A percentile compares a stretch with the other conserved stretches of the same genome.
These are phyloP conservation scores for Dicentrarchus labrax DNA, from an alignment of 2,113 vertebrate genomes.

Conservation along the genomic window DNA sequence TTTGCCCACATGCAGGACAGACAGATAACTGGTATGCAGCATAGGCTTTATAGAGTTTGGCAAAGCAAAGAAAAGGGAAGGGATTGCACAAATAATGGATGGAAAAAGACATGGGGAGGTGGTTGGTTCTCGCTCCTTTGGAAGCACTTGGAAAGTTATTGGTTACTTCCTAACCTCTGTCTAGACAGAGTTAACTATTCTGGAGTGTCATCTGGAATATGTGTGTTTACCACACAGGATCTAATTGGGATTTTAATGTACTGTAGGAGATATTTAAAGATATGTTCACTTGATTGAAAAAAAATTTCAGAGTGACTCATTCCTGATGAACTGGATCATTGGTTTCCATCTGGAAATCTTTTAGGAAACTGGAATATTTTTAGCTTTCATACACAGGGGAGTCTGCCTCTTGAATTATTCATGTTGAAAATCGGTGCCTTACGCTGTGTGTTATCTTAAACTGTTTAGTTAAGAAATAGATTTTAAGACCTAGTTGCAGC, in stretches of 20 bases:
- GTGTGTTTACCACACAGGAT: constrained; percentile 40
- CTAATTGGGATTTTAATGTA: constrained; percentile 48
- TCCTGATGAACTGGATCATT: constrained; percentile 55
- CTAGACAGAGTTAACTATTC: constrained; percentile 67
- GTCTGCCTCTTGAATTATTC: constrained; percentile 68
- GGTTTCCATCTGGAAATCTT: constrained; percentile 70
- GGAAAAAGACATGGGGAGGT: constrained; percentile 24
- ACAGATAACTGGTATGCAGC: constrained; percentile 9
- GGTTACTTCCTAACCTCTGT: constrained; percentile 66
- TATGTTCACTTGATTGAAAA: constrained; percentile 46
- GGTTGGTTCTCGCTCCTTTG: constrained; percentile 9
- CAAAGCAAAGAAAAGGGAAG: constrained; percentile 14
- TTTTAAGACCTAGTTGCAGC: constrained; percentile 54
- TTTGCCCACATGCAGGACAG: constrained; percentile 34
- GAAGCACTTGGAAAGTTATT: constrained; percentile 42
- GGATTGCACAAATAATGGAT: constrained; percentile 33
- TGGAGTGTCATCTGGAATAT: constrained; percentile 63
- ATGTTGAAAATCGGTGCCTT: constrained; percentile 59
- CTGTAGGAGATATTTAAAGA: constrained; percentile 44
- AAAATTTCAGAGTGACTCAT: constrained; percentile 51
- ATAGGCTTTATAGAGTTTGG: constrained; percentile 31
- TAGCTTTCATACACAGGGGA: constrained; percentile 56
- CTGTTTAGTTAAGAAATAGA: constrained; percentile 68
- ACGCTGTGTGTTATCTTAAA: constrained; percentile 70
- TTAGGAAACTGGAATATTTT: constrained; percentile 67